These are phyloP conservation scores for Clytia hemisphaerica DNA, from an alignment of 30 jellyfish, hydroid and myxozoan genomes.

Conservation along the genomic window DNA sequence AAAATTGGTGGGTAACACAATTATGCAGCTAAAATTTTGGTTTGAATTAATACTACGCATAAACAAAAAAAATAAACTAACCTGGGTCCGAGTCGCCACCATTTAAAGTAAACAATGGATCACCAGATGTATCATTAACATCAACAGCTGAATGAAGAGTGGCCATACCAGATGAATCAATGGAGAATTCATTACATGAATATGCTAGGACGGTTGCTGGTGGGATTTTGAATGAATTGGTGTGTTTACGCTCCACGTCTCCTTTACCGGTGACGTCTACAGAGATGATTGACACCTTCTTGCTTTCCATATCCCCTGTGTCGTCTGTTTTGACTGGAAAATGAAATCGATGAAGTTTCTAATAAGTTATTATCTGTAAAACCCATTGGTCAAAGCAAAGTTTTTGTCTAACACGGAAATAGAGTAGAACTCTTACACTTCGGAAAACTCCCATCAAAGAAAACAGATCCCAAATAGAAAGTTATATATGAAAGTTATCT, in stretches of 20 bases:
- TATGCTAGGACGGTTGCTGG: slow-evolving; percentile 83
- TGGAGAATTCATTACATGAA: slow-evolving; percentile 68
- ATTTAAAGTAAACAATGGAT: slow-evolving; percentile 6
- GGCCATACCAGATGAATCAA: slow-evolving; percentile 37
- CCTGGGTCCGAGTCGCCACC: not conserved
- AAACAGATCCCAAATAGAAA: too few species aligned
- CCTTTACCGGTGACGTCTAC: slow-evolving; percentile 6
- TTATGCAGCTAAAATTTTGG: not conserved
- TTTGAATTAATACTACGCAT: not conserved
- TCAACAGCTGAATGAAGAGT: slow-evolving; percentile 73
- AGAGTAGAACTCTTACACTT: too few species aligned
- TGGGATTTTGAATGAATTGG: slow-evolving; percentile 56
- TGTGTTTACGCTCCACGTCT: slow-evolving; percentile 23
- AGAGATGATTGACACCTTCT: not conserved
- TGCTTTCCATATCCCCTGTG: not conserved
- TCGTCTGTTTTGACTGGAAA: slow-evolving; percentile 30
- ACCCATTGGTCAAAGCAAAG: too few species aligned
- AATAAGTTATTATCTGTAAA: too few species aligned
- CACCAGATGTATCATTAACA: slow-evolving; percentile 33
- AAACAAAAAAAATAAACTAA: not conserved
- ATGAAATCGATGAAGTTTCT: not conserved
- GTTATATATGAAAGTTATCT: too few species aligned
- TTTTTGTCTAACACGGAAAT: too few species aligned
- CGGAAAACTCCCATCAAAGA: too few species aligned
- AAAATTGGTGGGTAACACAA: not conserved